Base-by-base conservation (phyloP, 1,140 invertebrate species). In the Papilio polyxenes region DNA sequence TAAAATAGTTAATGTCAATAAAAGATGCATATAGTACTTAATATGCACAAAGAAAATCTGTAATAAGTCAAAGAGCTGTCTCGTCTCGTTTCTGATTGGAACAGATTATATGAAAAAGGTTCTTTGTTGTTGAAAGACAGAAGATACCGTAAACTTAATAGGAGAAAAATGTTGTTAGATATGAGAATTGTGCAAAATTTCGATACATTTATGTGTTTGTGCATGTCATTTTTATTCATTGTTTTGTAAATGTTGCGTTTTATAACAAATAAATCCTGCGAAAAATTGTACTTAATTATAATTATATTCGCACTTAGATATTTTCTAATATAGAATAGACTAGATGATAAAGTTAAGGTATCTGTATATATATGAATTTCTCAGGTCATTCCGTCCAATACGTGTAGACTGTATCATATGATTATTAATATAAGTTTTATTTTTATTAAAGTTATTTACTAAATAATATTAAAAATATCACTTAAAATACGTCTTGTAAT, bases 361-460 rank as follows among this genome's bases (percentile, higher is more conserved):
- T 87, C 80, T 88, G 82, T 86, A 87, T 85, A 85, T 85, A 86
- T 75, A 83, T 83, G 79, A 83, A 84, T 81, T 87, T 88, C 82
- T 90, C 87, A 90, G 89, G 83, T 79, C 49, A 88, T 44, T 89
- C 90, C 90, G 90, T 90, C 90, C 90, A 89, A 82, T 90, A 85
- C n/a, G 86, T 88, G 86, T 86, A 82, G 31, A 81, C 51, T 74
- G 81, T 80, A 78, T 72, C 48, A 62, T 51, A 37, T 17, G 6
- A 72, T 5, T 77, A 15, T 44, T 53, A 53, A 53, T 20, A 53
- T 77, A 37, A 77, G 13, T n/a, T 11, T 56, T 53, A 15, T n/a
- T 11, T 56, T 53, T 23, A 31, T 56, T 56, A 31, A 37, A 56
- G 11, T 56, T 72, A 72, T 31, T 4, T 37, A 69, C 3, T 72